Evolutionary conservation across 2,113 vertebrate species (phyloP), one percentile per base, ranked within the genome.

Genomic region (Callorhinus ursinus): DNA sequence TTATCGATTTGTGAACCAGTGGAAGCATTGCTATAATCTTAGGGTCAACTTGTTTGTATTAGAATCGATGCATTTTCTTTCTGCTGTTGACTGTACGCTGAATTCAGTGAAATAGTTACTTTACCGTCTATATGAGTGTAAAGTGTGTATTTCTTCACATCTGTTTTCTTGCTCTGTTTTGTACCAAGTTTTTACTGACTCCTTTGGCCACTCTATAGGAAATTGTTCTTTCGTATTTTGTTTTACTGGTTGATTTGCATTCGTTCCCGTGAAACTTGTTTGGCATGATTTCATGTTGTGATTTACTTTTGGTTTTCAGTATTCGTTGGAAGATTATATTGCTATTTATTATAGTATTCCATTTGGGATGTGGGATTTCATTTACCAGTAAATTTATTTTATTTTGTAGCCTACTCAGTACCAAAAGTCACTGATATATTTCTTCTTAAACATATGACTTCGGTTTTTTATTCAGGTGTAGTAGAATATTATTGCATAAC

Each of bases 291-390:
- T 88, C 63, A 65, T 28, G 15, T 51, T 69, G 7, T 51, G 7
- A 79, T 83, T 87, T 77, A 69, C 36, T 51, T 72, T 85, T 72
- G 19, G 16, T 88, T 94, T 96, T 49, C 11, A 67, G 53, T 36
- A 59, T 89, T 33, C 1, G 2, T 11, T 82, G 59, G 59, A 71
- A 91, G 46, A 83, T 12, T 57, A 0, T 72, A 19, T 7, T 81
- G 8, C 26, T 53, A 67, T 22, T 63, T 59, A 87, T 72, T 61
- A 31, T 1, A 83, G 6, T 71, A 79, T 33, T 93, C 36, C 28
- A 6, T 94, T 24, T 71, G 16, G 53, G 15, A 71, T 80, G 46
- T 85, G 24, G 15, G 15, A 69, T 92, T 93, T 95, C 36, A 61
- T 88, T 88, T 61, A 80, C 33, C 5, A 33, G 49, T 80, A 76